phyloP scores from a whole-genome alignment of 1,140 invertebrate species.

The Cherax destructor region DNA sequence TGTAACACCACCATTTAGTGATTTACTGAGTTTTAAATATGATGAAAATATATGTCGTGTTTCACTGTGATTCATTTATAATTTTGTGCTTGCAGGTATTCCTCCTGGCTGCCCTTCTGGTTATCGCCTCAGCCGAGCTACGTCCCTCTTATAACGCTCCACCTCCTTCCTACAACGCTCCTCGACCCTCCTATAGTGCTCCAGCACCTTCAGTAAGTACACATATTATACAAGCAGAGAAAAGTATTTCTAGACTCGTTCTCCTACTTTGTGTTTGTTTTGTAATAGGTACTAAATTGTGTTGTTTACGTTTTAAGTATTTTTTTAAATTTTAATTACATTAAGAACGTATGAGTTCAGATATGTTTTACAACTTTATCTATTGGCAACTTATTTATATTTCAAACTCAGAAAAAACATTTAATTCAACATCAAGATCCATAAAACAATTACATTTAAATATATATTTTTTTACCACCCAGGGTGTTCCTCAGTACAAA shows the following conservation, averaged over 20 bases:
- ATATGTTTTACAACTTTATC: neutral
- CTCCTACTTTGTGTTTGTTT: neutral
- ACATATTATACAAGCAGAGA: neutral
- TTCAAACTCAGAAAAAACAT: no score
- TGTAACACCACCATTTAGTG: neutral
- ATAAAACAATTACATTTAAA: neutral
- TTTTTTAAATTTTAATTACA: neutral
- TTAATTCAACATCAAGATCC: no score
- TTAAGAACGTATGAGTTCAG: no score
- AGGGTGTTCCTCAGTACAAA: slow-evolving; percentile 5
- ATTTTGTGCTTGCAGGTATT: neutral
- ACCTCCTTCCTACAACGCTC: slow-evolving; percentile 5
- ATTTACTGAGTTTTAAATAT: no score
- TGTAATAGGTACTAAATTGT: neutral
- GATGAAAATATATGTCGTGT: neutral
- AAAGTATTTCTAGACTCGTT: neutral
- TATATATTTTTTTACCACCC: neutral
- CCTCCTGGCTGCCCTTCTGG: neutral
- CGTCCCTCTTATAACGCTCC: neutral
- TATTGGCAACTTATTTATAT: neutral
- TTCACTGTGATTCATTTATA: neutral
- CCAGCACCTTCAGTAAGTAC: neutral
- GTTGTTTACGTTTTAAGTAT: neutral
- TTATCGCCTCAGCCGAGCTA: neutral
- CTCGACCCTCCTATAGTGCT: neutral